Percentiles rank a stretch among this genome's conserved stretches.
These are phyloP conservation scores for Steinernema hermaphroditum DNA, from an alignment of 2,888 invertebrate species.

Conservation along the genomic window DNA sequence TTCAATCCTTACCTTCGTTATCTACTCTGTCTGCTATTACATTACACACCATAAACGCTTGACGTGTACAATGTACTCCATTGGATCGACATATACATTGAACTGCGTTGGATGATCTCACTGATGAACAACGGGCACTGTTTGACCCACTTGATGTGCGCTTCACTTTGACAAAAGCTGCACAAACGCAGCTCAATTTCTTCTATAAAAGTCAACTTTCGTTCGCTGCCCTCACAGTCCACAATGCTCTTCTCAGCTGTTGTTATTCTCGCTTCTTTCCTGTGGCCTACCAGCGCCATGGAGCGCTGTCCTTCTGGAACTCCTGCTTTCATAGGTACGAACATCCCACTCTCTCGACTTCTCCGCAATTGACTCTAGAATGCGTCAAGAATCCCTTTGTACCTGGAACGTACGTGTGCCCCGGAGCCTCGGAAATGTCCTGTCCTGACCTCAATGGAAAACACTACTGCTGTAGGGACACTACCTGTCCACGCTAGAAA, in stretches of 20 bases:
- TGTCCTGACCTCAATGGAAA: conserved; percentile 1
- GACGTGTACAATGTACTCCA: no score
- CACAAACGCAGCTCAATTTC: no score
- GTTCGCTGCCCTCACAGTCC: no score
- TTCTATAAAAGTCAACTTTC: no score
- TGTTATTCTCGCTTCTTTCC: not conserved
- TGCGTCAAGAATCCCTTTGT: conserved; percentile 9
- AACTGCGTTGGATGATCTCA: no score
- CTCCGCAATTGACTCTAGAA: not conserved
- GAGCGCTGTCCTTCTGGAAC: not conserved
- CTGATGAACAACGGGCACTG: no score
- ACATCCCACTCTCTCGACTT: not conserved
- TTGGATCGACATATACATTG: no score
- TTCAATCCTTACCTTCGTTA: no score
- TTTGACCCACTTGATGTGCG: no score
- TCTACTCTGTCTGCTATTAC: no score
- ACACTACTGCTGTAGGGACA: conserved; percentile 2
- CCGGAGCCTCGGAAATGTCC: not conserved
- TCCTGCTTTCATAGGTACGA: conserved; percentile 10
- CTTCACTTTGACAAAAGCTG: no score
- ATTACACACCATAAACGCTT: no score
- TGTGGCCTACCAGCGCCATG: not conserved
- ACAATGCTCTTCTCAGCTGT: not conserved
- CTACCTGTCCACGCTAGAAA: not conserved
- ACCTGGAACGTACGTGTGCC: conserved; percentile 8